phyloP scores from a whole-genome alignment of 2,888 invertebrate genomes.

The Agrochola macilenta region DNA sequence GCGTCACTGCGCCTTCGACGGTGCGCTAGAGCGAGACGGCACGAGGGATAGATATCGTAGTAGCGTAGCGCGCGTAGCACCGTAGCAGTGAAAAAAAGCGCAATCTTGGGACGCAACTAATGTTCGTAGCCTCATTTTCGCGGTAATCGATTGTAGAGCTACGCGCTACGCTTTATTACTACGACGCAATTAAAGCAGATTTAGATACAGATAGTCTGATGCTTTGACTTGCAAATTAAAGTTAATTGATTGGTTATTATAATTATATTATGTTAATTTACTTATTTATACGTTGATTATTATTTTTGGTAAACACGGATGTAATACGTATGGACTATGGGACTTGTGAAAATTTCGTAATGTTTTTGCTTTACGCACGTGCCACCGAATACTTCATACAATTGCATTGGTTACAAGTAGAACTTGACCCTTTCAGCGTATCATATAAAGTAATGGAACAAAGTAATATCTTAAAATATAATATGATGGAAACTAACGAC shows the following conservation, averaged over 20 bases:
- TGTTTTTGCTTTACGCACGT: background rate
- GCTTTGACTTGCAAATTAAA: slow-evolving; percentile 54
- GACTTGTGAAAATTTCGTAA: slow-evolving; percentile 34
- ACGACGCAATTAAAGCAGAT: slow-evolving; percentile 38
- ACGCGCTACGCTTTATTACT: slow-evolving; percentile 37
- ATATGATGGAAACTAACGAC: slow-evolving; percentile 54
- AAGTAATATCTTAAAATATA: slow-evolving; percentile 15
- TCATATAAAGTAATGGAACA: background rate
- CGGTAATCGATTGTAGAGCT: slow-evolving; percentile 44
- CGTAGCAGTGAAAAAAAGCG: slow-evolving; percentile 60
- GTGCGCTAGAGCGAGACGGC: slow-evolving; percentile 73
- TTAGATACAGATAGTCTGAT: slow-evolving; percentile 24
- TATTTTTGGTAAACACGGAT: slow-evolving; percentile 56
- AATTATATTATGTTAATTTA: slow-evolving; percentile 55
- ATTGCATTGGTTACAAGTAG: background rate
- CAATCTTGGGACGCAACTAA: slow-evolving; percentile 39
- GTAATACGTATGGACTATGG: background rate
- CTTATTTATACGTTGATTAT: slow-evolving; percentile 48
- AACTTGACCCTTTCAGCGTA: background rate
- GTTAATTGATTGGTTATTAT: slow-evolving; percentile 47
- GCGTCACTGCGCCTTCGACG: slow-evolving; percentile 75
- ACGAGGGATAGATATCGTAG: slow-evolving; percentile 75
- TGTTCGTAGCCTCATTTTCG: slow-evolving; percentile 51
- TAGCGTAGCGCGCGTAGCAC: slow-evolving; percentile 65
- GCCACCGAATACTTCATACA: background rate